Percentiles rank a stretch among this genome's conserved stretches.
These are phyloP conservation scores for Antheraea mylitta DNA, from an alignment of 1,140 invertebrate species.

Conservation along the genomic window DNA sequence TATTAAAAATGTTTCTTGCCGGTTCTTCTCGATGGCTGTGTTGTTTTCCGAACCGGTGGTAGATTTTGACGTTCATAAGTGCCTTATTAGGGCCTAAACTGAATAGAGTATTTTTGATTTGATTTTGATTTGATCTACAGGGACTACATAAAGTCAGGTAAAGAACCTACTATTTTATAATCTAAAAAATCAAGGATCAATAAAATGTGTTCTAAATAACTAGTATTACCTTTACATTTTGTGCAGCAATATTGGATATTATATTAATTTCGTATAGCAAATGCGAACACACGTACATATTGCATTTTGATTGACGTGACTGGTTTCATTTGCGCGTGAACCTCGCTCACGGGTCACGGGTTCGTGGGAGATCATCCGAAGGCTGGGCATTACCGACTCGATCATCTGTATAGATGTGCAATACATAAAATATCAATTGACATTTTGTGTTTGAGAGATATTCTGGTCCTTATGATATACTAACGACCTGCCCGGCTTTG, in stretches of 20 bases:
- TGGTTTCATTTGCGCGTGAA: neutral
- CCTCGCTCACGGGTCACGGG: neutral
- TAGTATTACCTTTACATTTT: neutral
- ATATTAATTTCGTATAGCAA: constrained; percentile 1
- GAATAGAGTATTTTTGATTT: no score
- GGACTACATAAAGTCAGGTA: no score
- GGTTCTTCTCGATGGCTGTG: no score
- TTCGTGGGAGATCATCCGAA: constrained; percentile 1
- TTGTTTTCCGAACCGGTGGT: no score
- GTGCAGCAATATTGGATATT: neutral
- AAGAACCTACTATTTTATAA: no score
- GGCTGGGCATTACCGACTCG: neutral
- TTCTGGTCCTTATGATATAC: neutral
- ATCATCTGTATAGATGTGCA: neutral
- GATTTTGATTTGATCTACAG: no score
- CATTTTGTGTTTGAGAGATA: neutral
- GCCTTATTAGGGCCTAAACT: no score
- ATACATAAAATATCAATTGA: neutral
- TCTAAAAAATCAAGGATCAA: neutral
- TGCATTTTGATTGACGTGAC: constrained; percentile 3
- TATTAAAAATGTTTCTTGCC: no score
- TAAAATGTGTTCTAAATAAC: neutral
- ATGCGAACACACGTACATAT: constrained; percentile 3
- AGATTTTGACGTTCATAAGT: no score
- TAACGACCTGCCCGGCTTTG: no score